These are phyloP conservation scores for Lasioglossum lativentre DNA, from an alignment of 2,888 invertebrate species.

Conservation along the genomic window DNA sequence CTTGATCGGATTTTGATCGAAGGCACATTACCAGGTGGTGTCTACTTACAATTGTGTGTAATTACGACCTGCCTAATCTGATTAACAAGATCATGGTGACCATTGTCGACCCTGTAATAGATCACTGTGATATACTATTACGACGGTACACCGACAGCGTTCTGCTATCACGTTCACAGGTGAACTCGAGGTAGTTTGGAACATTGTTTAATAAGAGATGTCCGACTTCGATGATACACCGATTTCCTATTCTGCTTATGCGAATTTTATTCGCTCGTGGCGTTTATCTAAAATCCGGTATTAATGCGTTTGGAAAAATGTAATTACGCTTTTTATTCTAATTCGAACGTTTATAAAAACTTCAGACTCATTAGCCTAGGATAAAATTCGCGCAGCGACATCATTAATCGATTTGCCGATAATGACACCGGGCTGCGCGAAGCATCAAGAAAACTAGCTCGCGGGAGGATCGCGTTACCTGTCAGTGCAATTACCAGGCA, in stretches of 20 bases:
- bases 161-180: not conserved
- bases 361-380: not conserved
- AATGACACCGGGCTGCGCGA: not conserved
- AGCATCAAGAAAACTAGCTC: constrained; percentile 25
- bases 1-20: constrained; percentile 13
- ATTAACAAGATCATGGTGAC: constrained; percentile 59
- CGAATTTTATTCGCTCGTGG: no score
- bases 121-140: constrained; percentile 50
- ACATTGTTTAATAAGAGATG: not conserved
- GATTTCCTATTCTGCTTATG: not conserved
- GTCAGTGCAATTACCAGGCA: constrained; percentile 55
- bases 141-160: not conserved
- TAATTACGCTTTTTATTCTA: no score
- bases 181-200: not conserved
- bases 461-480: constrained; percentile 2
- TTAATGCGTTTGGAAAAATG: not conserved
- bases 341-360: not conserved
- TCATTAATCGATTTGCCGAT: not conserved
- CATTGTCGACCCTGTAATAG: constrained; percentile 59
- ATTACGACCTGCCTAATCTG: constrained; percentile 68
- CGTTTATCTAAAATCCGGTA: not conserved
- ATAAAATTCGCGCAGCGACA: not conserved
- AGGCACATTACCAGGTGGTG: constrained; percentile 38
- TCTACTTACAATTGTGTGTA: constrained; percentile 65
- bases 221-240: not conserved